Evolutionary conservation across 2,797 vertebrate species (phyloP).

Genomic region (Lemur catta): DNA sequence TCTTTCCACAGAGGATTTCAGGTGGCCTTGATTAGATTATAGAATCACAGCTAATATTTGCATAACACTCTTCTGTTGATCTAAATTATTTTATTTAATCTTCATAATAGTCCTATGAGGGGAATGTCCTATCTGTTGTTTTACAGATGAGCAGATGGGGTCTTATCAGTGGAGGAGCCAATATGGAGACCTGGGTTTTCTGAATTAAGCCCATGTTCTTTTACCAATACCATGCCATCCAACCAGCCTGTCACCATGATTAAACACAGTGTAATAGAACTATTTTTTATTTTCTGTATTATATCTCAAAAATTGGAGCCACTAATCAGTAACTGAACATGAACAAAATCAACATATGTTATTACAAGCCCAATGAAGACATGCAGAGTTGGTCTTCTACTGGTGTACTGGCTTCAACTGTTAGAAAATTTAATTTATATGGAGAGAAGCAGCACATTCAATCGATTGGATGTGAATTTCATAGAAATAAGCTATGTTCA

Average conservation of each 20-base stretch:
- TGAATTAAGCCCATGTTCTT: background rate
- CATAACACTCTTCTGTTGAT: background rate
- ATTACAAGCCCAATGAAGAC: background rate
- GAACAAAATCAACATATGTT: background rate
- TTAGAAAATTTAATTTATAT: conserved; percentile 42
- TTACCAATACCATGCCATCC: background rate
- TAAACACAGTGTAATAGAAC: background rate
- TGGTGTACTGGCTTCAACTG: background rate
- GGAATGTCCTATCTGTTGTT: background rate
- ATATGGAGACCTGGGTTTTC: background rate
- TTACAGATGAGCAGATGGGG: background rate
- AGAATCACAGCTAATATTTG: conserved; percentile 20
- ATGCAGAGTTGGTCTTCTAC: background rate
- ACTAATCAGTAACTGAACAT: background rate
- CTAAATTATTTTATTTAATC: conserved; percentile 3
- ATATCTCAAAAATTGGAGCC: background rate
- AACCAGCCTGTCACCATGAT: background rate
- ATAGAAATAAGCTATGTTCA: conserved; percentile 50
- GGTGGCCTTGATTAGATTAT: background rate
- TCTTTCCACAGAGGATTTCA: background rate
- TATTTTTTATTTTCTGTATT: background rate
- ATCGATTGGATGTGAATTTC: conserved; percentile 4
- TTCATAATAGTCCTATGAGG: background rate
- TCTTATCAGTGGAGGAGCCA: background rate
- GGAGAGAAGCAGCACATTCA: conserved; percentile 2